Base-by-base conservation (phyloP, 2,797 vertebrate genomes). In the Scyliorhinus canicula region DNA sequence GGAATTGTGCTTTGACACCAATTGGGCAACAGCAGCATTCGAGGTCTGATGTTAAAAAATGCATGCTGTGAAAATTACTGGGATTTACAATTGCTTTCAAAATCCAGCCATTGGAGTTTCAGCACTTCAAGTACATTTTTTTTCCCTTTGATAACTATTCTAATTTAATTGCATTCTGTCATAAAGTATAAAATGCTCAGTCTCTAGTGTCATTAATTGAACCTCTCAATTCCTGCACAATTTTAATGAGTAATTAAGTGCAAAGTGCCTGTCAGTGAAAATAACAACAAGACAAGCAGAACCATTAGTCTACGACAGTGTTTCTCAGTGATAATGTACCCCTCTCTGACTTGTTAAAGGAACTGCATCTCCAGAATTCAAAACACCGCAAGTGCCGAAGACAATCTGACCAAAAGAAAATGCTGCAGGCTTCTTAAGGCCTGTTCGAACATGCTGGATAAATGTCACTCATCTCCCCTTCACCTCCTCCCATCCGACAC, bases 121-220 rank as follows among this genome's bases (percentile, higher is more conserved):
- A 94, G 71, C 47, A 74, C 28, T 94, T 94, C 47, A 74, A 71
- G 28, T 74, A 35, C 67, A 47, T 35, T 19, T 71, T 74, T 35
- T 94, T 95, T 96, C 96, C 95, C 95, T 95, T 95, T 93, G 95
- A 95, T 95, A 95, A 96, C 74, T 95, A 95, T 96, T 96, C 96
- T 95, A 96, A 96, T 96, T 96, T 96, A 97, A 96, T 96, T 97
- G 96, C 96, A 96, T 96, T 96, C 95, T 96, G 96, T 93, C 96
- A 97, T 96, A 95, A 97, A 96, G 96, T 96, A 96, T 97, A 96
- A 96, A 97, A 96, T 95, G 95, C 95, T 65, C 95, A 95, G 95
- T 96, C 96, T 96, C 96, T 95, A 95, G 96, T 96, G 95, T 95
- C 95, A 96, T 96, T 97, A 96, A 96, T 97, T 96, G 96, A 96